A percentile compares a stretch with the other conserved stretches of the same genome.
phyloP scores from a whole-genome alignment of 1,140 invertebrate genomes.

The Euwallacea similis region DNA sequence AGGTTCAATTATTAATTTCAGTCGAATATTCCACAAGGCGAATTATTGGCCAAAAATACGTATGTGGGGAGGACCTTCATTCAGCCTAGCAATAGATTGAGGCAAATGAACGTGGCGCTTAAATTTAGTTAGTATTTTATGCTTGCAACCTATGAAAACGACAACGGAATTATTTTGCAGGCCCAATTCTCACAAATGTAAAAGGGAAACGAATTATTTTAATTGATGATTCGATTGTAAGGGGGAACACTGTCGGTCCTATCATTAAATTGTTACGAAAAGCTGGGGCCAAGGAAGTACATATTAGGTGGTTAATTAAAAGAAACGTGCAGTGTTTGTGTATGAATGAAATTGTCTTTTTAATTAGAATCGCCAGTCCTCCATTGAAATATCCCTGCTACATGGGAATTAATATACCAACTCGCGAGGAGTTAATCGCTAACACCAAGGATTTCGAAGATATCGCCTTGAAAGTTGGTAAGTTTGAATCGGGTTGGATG shows the following conservation, averaged over 20 bases:
- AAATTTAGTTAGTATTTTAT: constrained; percentile 70
- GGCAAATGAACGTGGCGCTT: constrained; percentile 91
- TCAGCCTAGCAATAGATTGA: constrained; percentile 86
- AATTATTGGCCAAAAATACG: constrained; percentile 93
- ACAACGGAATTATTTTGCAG: constrained; percentile 51
- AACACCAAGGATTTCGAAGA: constrained; percentile 75
- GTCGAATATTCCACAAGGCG: constrained; percentile 87
- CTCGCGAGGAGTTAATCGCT: constrained; percentile 91
- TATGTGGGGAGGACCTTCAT: constrained; percentile 98
- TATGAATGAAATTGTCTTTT: background rate
- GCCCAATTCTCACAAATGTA: constrained; percentile 88
- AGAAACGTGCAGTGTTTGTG: background rate
- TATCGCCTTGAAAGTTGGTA: constrained; percentile 82
- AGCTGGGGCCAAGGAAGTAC: constrained; percentile 93
- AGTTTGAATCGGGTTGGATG: constrained; percentile 45
- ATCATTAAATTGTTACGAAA: constrained; percentile 91
- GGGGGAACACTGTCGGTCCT: constrained; percentile 96
- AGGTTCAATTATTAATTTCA: constrained; percentile 53
- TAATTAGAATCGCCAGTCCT: constrained; percentile 80
- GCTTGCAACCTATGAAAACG: background rate
- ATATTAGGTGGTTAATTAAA: constrained; percentile 65
- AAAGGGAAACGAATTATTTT: constrained; percentile 84
- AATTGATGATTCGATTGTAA: constrained; percentile 95
- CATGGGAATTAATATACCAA: constrained; percentile 99
- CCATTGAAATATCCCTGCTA: constrained; percentile 94